Evolutionary conservation across 2,113 vertebrate species (phyloP).

Genomic region (Amblyornis subalaris): DNA sequence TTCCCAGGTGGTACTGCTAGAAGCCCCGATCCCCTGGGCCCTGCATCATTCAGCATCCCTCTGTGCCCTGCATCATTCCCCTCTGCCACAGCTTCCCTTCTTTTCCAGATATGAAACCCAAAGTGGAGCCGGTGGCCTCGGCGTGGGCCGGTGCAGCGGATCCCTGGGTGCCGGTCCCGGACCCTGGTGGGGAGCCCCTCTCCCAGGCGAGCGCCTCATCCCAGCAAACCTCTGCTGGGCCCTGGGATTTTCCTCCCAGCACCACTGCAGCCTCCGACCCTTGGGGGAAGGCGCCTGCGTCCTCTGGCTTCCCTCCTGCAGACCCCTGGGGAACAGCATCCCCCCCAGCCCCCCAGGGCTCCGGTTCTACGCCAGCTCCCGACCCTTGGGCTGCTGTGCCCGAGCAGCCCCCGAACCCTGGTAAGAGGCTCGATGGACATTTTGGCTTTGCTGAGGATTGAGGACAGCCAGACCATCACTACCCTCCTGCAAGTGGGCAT

Average conservation of each 20-base stretch:
- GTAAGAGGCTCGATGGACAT: conserved; percentile 39
- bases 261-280: conserved; percentile 64
- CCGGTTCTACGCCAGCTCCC: neutral
- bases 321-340: conserved; percentile 68
- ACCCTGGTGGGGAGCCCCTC: conserved; percentile 36
- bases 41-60: neutral
- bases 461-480: neutral
- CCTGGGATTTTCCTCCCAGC: conserved; percentile 65
- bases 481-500: neutral
- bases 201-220: conserved; percentile 38
- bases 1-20: neutral
- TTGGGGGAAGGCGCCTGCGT: conserved; percentile 65
- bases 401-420: conserved; percentile 46
- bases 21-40: neutral
- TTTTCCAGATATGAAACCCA: conserved; percentile 67
- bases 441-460: neutral
- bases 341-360: conserved; percentile 16
- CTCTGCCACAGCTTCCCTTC: neutral
- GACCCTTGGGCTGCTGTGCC: conserved; percentile 68
- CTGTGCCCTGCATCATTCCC: neutral
- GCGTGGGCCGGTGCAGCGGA: conserved; percentile 65
- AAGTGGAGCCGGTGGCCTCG: conserved; percentile 55
- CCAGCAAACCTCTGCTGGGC: conserved; percentile 45
- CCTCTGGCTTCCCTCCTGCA: conserved; percentile 42
- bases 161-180: conserved; percentile 69